Base-by-base conservation (phyloP, 2,888 invertebrate genomes). In the Tenthredo scrophulariae region DNA sequence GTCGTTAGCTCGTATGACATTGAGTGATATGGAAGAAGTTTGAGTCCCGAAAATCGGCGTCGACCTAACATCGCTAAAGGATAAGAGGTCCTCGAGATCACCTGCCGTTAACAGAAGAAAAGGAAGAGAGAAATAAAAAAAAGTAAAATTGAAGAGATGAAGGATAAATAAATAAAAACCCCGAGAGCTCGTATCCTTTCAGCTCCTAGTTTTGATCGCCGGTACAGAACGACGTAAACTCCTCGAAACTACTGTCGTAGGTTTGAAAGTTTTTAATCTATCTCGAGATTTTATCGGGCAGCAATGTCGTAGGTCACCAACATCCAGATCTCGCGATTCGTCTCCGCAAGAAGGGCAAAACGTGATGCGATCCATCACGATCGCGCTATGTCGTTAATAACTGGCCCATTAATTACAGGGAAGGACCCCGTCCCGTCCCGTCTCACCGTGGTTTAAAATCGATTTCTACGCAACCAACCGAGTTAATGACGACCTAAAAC, bases 1-100 rank as follows among this genome's bases (percentile, higher is more conserved):
- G 84, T 89, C 89, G 90, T 91, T 91, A 91, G 86, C 86, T 88
- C 86, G 86, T 86, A 85, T 87, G 82, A 77, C 84, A 29, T 67
- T 40, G 82, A 83, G 67, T 83, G 65, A 83, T 83, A 83, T 62
- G 40, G 46, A 79, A 79, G 58, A 79, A 79, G 79, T 79, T 79
- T 79, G 79, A 79, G 79, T 26, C n/a, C 58, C 75, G 75, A 77
- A 77, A 50, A 50, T 29, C 75, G 74, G 22, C 43, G 22, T 22
- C 22, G 43, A 74, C 43, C 74, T 43, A 22, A 18, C 74, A 74
- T 77, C 50, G 50, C 75, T 18, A n/a, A 79, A 58, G 79, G 54
- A 58, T 79, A 37, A 79, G 62, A 37, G 54, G 37, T 33, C 79
- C 58, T 79, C 22, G 33, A 50, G 79, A 62, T 79, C 54, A 79